Evolutionary conservation across 2,797 vertebrate species (phyloP).

Genomic region (Alauda arvensis): DNA sequence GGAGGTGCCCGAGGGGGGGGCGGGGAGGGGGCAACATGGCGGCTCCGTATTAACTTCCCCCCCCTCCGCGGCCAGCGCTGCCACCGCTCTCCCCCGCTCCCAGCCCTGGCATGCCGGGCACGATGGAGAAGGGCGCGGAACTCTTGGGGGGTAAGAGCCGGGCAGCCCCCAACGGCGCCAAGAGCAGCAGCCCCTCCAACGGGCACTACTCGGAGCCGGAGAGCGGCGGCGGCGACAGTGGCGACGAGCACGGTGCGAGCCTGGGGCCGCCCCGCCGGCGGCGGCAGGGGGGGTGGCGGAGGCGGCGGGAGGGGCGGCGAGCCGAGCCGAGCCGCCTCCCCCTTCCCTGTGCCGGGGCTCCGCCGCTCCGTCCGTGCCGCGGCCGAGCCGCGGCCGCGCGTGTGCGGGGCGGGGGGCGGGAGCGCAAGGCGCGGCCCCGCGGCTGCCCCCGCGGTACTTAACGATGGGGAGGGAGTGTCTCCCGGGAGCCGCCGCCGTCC

Average conservation of each 20-base stretch:
- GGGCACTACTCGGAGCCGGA: constrained; percentile 80
- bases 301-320: background rate
- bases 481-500: constrained; percentile 8
- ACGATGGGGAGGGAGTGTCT: constrained; percentile 26
- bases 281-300: background rate
- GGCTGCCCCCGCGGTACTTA: background rate
- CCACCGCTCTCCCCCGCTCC: background rate
- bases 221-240: constrained; percentile 91
- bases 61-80: background rate
- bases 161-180: constrained; percentile 80
- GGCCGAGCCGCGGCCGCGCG: background rate
- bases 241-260: constrained; percentile 94
- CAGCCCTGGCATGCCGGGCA: constrained; percentile 81
- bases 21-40: constrained; percentile 63
- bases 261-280: constrained; percentile 18
- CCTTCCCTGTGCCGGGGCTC: background rate
- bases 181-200: constrained; percentile 84
- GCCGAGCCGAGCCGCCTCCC: background rate
- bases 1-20: constrained; percentile 58
- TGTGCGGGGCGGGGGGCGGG: background rate
- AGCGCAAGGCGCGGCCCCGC: constrained; percentile 10
- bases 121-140: constrained; percentile 92
- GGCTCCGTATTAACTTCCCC: constrained; percentile 60
- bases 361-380: background rate
- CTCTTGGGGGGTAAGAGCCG: constrained; percentile 84